Evolutionary conservation across 2,888 invertebrate species (phyloP), one percentile per base, ranked within the genome.

Genomic region (Phoronis australis): DNA sequence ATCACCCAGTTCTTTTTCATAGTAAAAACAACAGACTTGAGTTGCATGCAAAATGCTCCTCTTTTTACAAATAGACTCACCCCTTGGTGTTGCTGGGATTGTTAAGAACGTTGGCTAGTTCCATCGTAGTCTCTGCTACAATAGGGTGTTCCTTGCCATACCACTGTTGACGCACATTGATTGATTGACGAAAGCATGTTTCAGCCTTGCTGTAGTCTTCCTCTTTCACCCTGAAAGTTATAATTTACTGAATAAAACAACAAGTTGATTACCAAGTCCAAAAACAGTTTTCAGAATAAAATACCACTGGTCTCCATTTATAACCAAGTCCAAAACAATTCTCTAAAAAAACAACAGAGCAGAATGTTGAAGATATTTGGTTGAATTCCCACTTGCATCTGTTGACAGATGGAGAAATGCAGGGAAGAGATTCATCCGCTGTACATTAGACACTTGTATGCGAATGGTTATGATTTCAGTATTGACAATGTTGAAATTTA

Each of bases 91-190:
- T 64, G 5, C 48, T 37, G 18, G 54, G 52, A 38, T 57, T 54
- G 4, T 56, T 55, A 50, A 66, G 56, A 1, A 70, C 46, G 18
- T 50, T 50, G 4, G 68, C 71, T 12, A 71, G 54, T n/a, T 58
- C 56, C 38, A 63, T 56, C 5, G 68, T 51, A 4, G 61, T 60
- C 18, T 69, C 65, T 9, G 69, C 67, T n/a, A 72, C 70, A 20
- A 63, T 43, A 2, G 66, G 64, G 45, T 73, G 71, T 18, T 49
- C 49, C 24, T 56, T 59, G 1, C 73, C 73, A 54, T 56, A 68
- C 67, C 70, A 71, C 42, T 52, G 59, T 40, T 66, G 60, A 37
- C 65, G 53, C 24, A 66, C 50, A 2, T 51, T 47, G 23, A 66
- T 42, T 22, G 65, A 55, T 42, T 69, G 59, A 12, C 65, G 52